Evolutionary conservation across 2,113 vertebrate species (phyloP), one percentile per base, ranked within the genome.

Genomic region (Morone saxatilis): DNA sequence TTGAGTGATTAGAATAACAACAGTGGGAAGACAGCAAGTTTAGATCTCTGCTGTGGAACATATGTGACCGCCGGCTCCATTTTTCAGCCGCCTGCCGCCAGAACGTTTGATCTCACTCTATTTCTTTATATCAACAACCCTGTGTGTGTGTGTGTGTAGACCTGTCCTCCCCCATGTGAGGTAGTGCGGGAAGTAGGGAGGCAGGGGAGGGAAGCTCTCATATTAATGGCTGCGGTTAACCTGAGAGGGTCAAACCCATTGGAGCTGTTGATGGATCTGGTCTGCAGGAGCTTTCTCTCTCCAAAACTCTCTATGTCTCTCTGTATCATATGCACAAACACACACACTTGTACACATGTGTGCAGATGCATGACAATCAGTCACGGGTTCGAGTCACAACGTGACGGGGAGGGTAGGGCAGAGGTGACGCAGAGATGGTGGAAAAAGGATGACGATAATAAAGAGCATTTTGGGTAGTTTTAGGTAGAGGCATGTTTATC

Each of bases 221-320:
- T 90, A 97, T 97, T 97, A 97, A 99, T 98, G 96, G 95, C 95
- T 96, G 96, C 93, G 94, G 96, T 97, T 97, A 95, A 97, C 96
- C 97, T 96, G 96, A 91, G 95, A 94, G 96, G 97, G 98, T 99
- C 97, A 98, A 98, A 99, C 97, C 96, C 97, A 99, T 99, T 97
- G 95, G 95, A 96, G 94, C 93, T 95, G 95, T 95, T 98, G 97
- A 98, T 96, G 96, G 96, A 98, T 97, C 95, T 97, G 96, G 96
- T 97, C 96, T 97, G 97, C 94, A 86, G 96, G 94, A 96, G 94
- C 94, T 65, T 56, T 63, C 77, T 62, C 40, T 47, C 78, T 47
- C 71, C 48, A 22, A 14, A n/a, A 25, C 96, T 94, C 95, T 95
- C 95, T 95, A 56, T 57, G 45, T 69, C 31, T 31, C 2, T 31